Percentiles rank a stretch among this genome's conserved stretches.
Evolutionary conservation across 2,888 invertebrate genomes (phyloP).

Genomic region (Frankliniella intonsa): DNA sequence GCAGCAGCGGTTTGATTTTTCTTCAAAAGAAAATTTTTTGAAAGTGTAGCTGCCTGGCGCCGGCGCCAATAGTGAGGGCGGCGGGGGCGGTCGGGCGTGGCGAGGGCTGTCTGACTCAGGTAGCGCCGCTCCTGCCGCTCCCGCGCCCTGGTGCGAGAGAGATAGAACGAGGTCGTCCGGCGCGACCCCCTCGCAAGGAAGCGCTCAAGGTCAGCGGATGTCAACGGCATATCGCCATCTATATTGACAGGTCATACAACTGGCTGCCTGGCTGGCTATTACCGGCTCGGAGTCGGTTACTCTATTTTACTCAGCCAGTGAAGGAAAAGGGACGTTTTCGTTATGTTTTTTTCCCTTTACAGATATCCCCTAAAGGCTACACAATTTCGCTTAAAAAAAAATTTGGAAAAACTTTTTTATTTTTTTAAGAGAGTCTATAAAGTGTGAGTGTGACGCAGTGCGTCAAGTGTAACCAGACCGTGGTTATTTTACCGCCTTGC

Average conservation of each 20-base stretch:
- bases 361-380: no score
- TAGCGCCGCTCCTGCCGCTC: not conserved
- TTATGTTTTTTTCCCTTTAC: no score
- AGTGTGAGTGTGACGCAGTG: no score
- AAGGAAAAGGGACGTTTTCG: not conserved
- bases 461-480: not conserved
- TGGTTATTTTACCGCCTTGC: not conserved
- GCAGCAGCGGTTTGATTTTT: no score
- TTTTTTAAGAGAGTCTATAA: no score
- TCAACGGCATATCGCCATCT: not conserved
- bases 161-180: not conserved
- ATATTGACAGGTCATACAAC: not conserved
- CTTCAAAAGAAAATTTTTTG: no score
- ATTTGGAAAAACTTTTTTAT: no score
- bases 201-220: not conserved
- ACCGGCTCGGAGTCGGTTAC: no score
- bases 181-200: not conserved
- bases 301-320: no score
- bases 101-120: constrained; percentile 10
- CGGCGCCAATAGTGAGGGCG: not conserved
- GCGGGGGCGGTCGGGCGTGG: not conserved
- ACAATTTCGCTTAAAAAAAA: no score
- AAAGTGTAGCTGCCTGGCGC: not conserved
- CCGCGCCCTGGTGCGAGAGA: not conserved
- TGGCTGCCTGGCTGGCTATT: not conserved